Evolutionary conservation across 2,797 vertebrate genomes (phyloP).

Genomic region (Cheirogaleus major): DNA sequence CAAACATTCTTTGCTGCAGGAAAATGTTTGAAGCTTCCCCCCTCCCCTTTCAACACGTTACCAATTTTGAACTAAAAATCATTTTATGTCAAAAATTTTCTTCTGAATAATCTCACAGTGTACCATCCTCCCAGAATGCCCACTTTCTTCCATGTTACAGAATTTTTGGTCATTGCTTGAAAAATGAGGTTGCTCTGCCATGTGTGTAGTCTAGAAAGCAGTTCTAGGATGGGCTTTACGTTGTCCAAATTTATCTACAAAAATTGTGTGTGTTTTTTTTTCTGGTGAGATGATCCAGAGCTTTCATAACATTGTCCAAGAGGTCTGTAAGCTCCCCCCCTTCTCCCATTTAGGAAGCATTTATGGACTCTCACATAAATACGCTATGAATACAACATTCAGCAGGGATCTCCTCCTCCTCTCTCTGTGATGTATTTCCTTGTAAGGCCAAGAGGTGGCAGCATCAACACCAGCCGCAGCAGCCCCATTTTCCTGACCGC

Average conservation of each 20-base stretch:
- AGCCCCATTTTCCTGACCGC: slow-evolving; percentile 35
- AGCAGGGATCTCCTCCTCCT: not conserved
- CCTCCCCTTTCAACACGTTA: not conserved
- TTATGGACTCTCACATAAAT: not conserved
- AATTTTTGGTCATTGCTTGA: not conserved
- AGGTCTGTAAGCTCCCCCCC: not conserved
- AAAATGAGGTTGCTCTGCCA: no score
- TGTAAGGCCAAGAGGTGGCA: slow-evolving; percentile 82
- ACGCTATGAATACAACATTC: no score
- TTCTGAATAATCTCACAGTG: not conserved
- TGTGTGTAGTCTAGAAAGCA: not conserved
- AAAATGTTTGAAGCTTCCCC: not conserved
- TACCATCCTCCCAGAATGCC: not conserved
- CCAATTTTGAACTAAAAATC: not conserved
- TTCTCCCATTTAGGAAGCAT: not conserved
- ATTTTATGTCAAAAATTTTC: not conserved
- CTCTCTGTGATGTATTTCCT: not conserved
- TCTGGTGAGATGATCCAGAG: not conserved
- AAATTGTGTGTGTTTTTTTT: not conserved
- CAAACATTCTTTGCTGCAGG: not conserved
- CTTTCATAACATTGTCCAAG: not conserved
- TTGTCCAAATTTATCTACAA: not conserved
- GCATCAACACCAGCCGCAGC: slow-evolving; percentile 50
- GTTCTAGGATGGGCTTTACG: not conserved
- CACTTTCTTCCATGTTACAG: not conserved